Percentiles rank a stretch among this genome's conserved stretches.
Evolutionary conservation across 2,797 vertebrate genomes (phyloP).

Genomic region (Nasua narica): DNA sequence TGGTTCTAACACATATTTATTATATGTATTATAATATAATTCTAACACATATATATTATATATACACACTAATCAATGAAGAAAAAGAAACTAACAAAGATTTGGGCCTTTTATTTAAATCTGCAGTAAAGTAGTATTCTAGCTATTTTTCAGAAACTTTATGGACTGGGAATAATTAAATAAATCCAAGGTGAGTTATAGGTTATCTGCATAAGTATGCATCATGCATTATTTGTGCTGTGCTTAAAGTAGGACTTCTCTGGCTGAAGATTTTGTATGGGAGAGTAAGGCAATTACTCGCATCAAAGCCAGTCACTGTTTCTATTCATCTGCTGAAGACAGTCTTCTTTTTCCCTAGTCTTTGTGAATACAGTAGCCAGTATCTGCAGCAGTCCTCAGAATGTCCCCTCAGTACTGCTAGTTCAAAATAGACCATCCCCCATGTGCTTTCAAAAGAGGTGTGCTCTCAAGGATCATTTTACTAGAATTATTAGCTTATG

Average conservation of each 20-base stretch:
- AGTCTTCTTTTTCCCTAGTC: slow-evolving; percentile 46
- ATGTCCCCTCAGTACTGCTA: background rate
- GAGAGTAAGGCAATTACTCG: slow-evolving; percentile 69
- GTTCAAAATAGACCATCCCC: slow-evolving; percentile 11
- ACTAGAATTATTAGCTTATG: slow-evolving; percentile 16
- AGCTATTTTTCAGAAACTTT: slow-evolving; percentile 70
- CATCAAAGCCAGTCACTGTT: slow-evolving; percentile 69
- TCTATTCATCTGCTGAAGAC: slow-evolving; percentile 75
- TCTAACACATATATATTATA: slow-evolving; percentile 17
- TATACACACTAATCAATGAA: background rate
- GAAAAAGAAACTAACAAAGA: slow-evolving; percentile 54
- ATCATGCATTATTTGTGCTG: slow-evolving; percentile 47
- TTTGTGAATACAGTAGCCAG: slow-evolving; percentile 35
- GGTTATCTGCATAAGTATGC: slow-evolving; percentile 63
- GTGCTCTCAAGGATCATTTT: slow-evolving; percentile 60
- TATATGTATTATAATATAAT: too few species aligned
- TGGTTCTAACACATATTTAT: slow-evolving; percentile 14
- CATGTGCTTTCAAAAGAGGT: slow-evolving; percentile 43
- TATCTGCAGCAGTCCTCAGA: background rate
- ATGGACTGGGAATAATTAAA: slow-evolving; percentile 66
- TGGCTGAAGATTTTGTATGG: slow-evolving; percentile 67
- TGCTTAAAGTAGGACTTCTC: background rate
- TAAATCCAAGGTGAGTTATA: slow-evolving; percentile 62
- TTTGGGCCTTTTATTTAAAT: slow-evolving; percentile 58
- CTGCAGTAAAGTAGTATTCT: slow-evolving; percentile 22